A percentile compares a stretch with the other conserved stretches of the same genome.
Evolutionary conservation across 64 coral and sea anemone species (phyloP).

Genomic region (Trachythela sp.): DNA sequence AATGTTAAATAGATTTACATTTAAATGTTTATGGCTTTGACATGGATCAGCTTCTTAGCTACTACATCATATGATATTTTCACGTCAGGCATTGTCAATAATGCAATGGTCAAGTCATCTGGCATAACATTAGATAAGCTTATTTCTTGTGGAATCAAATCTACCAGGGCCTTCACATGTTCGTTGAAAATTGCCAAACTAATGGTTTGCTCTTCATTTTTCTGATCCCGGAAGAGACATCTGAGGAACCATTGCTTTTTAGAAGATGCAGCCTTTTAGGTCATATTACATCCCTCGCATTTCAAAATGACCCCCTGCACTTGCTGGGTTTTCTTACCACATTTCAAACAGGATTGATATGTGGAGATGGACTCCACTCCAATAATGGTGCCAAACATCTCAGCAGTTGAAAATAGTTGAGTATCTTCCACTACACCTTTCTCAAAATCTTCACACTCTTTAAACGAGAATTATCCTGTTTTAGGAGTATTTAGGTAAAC

Average conservation of each 20-base stretch:
- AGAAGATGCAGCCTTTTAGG: not conserved
- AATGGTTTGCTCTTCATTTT: not conserved
- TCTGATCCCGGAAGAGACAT: not conserved
- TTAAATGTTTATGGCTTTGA: not conserved
- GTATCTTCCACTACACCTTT: not conserved
- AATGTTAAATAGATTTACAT: too few species aligned
- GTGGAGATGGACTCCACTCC: not conserved
- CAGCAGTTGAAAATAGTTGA: not conserved
- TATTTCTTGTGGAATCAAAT: not conserved
- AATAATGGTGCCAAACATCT: not conserved
- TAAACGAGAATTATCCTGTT: not conserved
- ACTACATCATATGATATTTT: not conserved
- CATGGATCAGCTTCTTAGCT: not conserved
- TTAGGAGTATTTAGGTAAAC: not conserved
- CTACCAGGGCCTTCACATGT: not conserved
- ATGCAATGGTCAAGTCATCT: not conserved
- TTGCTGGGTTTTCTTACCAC: not conserved
- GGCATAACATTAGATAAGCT: not conserved
- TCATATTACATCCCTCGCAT: not conserved
- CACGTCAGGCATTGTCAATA: not conserved
- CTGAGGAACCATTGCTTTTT: not conserved
- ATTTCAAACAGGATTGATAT: not conserved
- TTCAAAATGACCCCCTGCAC: not conserved
- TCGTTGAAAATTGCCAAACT: not conserved
- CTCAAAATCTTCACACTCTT: not conserved